Evolutionary conservation across 37 sponge, comb jelly and placozoan genomes (phyloP).

Genomic region (Agelas oroides): DNA sequence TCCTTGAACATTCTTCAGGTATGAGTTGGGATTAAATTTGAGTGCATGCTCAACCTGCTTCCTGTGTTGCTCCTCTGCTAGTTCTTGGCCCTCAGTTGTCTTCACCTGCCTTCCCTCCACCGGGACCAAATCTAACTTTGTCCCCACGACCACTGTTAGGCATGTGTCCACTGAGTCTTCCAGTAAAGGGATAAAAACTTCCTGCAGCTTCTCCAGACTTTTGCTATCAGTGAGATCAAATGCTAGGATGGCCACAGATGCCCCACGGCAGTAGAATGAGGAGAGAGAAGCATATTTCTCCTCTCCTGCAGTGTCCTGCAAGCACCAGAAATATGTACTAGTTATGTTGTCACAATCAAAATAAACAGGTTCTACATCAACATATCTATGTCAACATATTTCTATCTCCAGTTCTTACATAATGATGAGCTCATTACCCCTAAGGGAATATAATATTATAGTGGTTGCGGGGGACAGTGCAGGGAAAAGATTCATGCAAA

Average conservation of each 20-base stretch:
- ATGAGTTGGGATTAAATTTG: constrained; percentile 23
- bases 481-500: too few relatives aligned
- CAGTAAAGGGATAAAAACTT: constrained; percentile 77
- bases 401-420: too few relatives aligned
- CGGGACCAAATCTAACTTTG: constrained; percentile 72
- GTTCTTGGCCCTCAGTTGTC: constrained; percentile 34
- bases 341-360: background rate
- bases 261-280: constrained; percentile 87
- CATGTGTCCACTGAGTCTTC: constrained; percentile 72
- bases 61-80: constrained; percentile 59
- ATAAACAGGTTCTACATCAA: background rate
- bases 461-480: too few relatives aligned
- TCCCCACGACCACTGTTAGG: constrained; percentile 81
- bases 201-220: constrained; percentile 55
- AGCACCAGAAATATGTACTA: too few relatives aligned
- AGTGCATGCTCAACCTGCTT: constrained; percentile 63
- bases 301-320: constrained; percentile 93
- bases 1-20: constrained; percentile 47
- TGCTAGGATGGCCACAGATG: constrained; percentile 87
- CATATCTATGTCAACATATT: too few relatives aligned
- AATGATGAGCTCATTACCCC: too few relatives aligned
- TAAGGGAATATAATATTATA: too few relatives aligned
- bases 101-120: constrained; percentile 36
- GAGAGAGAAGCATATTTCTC: constrained; percentile 86
- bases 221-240: constrained; percentile 75